Percentiles rank a stretch among this genome's conserved stretches.
Evolutionary conservation across 2,113 vertebrate species (phyloP).

Genomic region (Myanophis thanlyinensis): DNA sequence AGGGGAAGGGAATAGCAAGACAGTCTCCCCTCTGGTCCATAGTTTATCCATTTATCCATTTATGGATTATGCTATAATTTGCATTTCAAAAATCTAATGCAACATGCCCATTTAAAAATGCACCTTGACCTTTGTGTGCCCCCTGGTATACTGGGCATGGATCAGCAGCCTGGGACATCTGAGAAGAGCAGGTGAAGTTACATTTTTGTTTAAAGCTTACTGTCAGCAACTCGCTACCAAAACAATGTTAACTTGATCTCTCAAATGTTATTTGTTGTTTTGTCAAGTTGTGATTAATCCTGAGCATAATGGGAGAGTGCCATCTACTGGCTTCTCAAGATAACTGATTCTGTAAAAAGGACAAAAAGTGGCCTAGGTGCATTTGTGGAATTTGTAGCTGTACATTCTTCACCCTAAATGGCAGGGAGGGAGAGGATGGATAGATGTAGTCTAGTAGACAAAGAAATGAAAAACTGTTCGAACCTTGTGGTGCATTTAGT

Average conservation of each 20-base stretch:
- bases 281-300: not conserved
- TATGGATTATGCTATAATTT: not conserved
- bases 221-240: not conserved
- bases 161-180: not conserved
- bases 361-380: not conserved
- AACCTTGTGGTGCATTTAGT: not conserved
- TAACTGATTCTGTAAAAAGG: not conserved
- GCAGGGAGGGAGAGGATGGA: not conserved
- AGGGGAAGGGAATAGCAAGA: not conserved
- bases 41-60: no score
- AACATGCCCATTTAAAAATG: not conserved
- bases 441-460: not conserved
- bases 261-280: not conserved
- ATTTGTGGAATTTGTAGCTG: not conserved
- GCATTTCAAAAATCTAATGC: not conserved
- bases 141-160: not conserved
- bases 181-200: not conserved
- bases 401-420: not conserved
- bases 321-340: constrained; percentile 1
- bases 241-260: not conserved
- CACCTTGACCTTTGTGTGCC: not conserved
- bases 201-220: not conserved
- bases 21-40: not conserved
- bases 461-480: not conserved
- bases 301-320: not conserved